Conservation (phyloP, 2,113 vertebrate genomes). For the Aleadryas rufinucha region DNA sequence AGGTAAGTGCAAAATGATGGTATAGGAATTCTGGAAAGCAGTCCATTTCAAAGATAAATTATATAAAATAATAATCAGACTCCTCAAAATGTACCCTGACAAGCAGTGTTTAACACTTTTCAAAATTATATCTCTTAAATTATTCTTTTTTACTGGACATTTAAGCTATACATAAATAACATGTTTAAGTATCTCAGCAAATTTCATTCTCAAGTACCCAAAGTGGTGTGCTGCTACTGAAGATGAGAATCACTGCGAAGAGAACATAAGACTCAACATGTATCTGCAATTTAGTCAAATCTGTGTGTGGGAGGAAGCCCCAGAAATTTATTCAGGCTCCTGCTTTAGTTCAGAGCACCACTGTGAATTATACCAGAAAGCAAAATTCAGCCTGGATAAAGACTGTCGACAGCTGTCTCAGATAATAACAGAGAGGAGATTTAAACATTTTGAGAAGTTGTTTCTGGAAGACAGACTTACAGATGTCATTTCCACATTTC, state of each 20-base stretch:
- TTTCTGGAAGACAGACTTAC: not conserved
- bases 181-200: not conserved
- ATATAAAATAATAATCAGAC: constrained; percentile 32
- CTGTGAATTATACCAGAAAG: constrained; percentile 4
- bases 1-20: not conserved
- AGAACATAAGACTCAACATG: constrained; percentile 1
- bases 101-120: constrained; percentile 9
- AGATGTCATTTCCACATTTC: not conserved
- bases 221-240: not conserved
- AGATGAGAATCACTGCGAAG: not conserved
- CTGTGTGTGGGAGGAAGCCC: not conserved
- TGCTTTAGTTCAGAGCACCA: not conserved
- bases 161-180: not conserved
- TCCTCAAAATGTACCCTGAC: not conserved
- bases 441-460: not conserved
- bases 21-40: not conserved
- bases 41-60: constrained; percentile 11
- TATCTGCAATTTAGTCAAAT: not conserved
- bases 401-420: not conserved
- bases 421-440: not conserved
- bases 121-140: constrained; percentile 41
- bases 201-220: constrained; percentile 3
- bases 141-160: not conserved
- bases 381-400: constrained; percentile 10
- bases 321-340: constrained; percentile 22